Evolutionary conservation across 2,888 invertebrate species (phyloP).

Genomic region (Coenonympha glycerion): DNA sequence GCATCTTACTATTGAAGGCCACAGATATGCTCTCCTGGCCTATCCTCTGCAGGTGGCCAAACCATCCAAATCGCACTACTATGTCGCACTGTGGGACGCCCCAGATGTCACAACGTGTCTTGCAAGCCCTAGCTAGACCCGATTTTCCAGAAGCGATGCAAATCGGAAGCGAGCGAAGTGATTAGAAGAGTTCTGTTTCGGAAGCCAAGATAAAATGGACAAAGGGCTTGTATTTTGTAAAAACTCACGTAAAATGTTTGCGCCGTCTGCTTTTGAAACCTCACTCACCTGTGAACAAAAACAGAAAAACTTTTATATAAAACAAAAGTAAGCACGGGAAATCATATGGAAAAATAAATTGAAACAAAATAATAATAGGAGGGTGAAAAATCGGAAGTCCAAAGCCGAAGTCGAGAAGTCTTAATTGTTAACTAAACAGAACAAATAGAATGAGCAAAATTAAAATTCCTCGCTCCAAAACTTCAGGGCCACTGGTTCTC

Average conservation of each 20-base stretch:
- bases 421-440: background rate
- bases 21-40: too few species aligned
- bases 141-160: too few species aligned
- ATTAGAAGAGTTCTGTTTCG: too few species aligned
- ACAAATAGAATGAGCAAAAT: constrained; percentile 7
- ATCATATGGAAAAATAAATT: background rate
- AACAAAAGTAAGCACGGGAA: background rate
- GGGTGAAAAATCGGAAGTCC: background rate
- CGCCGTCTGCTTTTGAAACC: background rate
- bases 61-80: too few species aligned
- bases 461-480: background rate
- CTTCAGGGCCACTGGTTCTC: constrained; percentile 4
- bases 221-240: too few species aligned
- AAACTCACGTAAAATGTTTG: background rate
- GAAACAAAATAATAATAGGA: background rate
- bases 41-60: too few species aligned
- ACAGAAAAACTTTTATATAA: background rate
- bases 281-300: constrained; percentile 10
- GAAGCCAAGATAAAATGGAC: too few species aligned
- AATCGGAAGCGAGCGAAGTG: too few species aligned
- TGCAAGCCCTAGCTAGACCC: too few species aligned
- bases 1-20: too few species aligned
- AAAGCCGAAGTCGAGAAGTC: background rate
- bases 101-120: too few species aligned
- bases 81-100: too few species aligned